A percentile compares a stretch with the other conserved stretches of the same genome.
Evolutionary conservation across 2,113 vertebrate species (phyloP).

Genomic region (Amblyornis subalaris): DNA sequence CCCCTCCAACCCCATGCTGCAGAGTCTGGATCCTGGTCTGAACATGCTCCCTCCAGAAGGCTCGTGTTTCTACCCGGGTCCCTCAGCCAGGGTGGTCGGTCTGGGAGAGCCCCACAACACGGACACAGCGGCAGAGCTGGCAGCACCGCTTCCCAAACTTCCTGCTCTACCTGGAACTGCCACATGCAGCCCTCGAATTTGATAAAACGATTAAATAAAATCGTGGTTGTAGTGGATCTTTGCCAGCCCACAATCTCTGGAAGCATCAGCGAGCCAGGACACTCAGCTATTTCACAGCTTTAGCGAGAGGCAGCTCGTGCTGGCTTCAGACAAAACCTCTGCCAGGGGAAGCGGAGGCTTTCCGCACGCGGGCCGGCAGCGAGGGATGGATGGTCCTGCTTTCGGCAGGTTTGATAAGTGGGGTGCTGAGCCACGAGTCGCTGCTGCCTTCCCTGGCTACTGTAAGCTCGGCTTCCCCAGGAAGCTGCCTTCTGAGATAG

Average conservation of each 20-base stretch:
- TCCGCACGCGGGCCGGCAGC: fast-evolving
- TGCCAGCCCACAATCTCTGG: conserved; percentile 2
- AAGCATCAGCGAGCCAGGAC: neutral
- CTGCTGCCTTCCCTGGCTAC: neutral
- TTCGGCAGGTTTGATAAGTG: neutral
- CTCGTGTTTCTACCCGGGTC: neutral
- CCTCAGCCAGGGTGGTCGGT: neutral
- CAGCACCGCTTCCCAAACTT: neutral
- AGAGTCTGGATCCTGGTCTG: neutral
- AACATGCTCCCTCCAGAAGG: neutral
- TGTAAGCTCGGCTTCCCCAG: neutral
- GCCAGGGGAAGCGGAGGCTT: neutral
- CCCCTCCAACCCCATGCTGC: neutral
- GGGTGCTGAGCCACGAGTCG: neutral
- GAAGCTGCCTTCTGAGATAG: neutral
- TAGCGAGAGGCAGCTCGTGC: fast-evolving
- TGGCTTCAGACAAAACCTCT: neutral
- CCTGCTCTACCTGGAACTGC: neutral
- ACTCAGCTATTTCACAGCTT: neutral
- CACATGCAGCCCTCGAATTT: neutral
- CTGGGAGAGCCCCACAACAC: neutral
- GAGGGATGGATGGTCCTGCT: neutral
- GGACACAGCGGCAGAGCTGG: neutral
- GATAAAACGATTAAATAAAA: conserved; percentile 2
- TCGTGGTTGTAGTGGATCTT: neutral